Conservation (phyloP, 1,140 invertebrate genomes). For the Rhagoletis pomonella region DNA sequence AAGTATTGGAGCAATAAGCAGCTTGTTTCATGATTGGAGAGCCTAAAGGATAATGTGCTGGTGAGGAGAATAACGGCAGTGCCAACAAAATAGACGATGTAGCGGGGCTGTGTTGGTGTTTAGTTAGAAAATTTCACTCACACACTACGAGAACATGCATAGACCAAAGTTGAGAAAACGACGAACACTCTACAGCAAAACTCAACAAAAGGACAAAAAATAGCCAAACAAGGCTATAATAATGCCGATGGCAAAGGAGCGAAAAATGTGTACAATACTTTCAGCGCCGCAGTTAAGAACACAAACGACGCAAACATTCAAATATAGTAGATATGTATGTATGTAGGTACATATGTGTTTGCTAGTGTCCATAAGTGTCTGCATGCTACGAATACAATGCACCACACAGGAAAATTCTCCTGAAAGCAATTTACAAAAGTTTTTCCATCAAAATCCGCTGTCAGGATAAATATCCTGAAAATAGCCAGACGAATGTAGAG, state of each 20-base stretch:
- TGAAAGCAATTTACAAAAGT: conserved; percentile 73
- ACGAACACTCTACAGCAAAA: conserved; percentile 22
- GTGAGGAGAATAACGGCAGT: background rate
- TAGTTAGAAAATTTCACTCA: conserved; percentile 3
- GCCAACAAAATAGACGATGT: background rate
- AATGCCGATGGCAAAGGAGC: conserved; percentile 4
- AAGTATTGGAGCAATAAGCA: background rate
- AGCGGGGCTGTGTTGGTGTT: background rate
- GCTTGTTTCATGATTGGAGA: background rate
- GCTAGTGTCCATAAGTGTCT: background rate
- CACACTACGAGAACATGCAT: background rate
- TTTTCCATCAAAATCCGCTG: conserved; percentile 74
- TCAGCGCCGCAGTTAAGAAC: background rate
- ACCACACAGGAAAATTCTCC: conserved; percentile 39
- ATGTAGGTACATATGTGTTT: background rate
- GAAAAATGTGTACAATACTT: background rate
- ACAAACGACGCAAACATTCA: background rate
- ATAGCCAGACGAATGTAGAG: conserved; percentile 63
- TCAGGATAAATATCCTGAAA: conserved; percentile 74
- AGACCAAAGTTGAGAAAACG: conserved; percentile 27
- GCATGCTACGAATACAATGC: conserved; percentile 16
- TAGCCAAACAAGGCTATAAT: conserved; percentile 34
- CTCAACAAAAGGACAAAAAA: background rate
- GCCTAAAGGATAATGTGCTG: conserved; percentile 2
- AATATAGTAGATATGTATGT: background rate